Base-by-base conservation (phyloP, 2,888 invertebrate genomes). In the Torymus tubicola region DNA sequence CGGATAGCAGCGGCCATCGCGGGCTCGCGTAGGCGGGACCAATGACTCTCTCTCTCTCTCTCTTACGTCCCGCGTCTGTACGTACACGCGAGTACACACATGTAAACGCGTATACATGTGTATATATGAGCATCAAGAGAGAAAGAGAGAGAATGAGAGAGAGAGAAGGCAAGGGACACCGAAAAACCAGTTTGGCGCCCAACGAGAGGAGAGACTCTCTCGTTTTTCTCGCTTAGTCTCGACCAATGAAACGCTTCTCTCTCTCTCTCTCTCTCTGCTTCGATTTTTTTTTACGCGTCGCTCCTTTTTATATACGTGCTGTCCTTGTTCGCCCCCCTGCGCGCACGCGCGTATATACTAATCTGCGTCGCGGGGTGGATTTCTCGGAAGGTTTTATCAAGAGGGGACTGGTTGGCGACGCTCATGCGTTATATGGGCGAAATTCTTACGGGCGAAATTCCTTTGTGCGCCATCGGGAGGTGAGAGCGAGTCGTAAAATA, bases 21-120 rank as follows among this genome's bases (percentile, higher is more conserved):
- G 86, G 87, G 84, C 84, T 81, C 86, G 88, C 88, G 90, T 90
- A 89, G 90, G 90, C 90, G 90, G 89, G 89, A 89, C 89, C 88
- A 13, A 55, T 55, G 68, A 57, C 16, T 10, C 57, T 21, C 50
- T 50, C n/a, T 74, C 50, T 58, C 65, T 69, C 61, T 68, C 55
- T 53, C 61, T 68, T 13, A 67, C 42, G n/a, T 58, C 18, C 16
- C 2, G 42, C 21, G 16, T 16, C 31, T n/a, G 16, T 64, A 3
- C 18, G 31, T 58, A 31, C 31, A 31, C 31, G 31, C 31, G 31
- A 31, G 31, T 31, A 31, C 31, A 31, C 31, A 31, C 31, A 31
- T 31, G 31, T 31, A 31, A 31, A 31, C 31, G 3, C 4, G 53
- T 14, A 13, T 13, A 12, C n/a, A 10, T 24, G 24, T 55, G 55